Conservation (phyloP, 2,113 vertebrate species). For the Leiothrix lutea region DNA sequence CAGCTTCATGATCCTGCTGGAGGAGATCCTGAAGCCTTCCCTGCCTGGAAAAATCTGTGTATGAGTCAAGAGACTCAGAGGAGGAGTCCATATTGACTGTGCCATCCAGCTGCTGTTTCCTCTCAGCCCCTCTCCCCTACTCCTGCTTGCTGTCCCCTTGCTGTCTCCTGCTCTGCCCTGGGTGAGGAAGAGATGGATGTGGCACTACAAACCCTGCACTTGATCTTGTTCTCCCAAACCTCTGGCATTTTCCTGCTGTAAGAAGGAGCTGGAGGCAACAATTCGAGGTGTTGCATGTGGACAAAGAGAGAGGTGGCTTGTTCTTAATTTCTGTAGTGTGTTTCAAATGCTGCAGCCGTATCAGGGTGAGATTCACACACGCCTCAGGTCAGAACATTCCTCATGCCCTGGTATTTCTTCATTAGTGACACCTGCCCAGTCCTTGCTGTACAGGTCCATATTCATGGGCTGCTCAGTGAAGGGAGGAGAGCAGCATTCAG, state of each 20-base stretch:
- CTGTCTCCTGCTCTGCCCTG: neutral
- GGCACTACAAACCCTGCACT: neutral
- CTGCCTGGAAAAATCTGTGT: neutral
- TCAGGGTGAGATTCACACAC: fast-evolving
- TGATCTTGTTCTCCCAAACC: neutral
- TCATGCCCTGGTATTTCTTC: neutral
- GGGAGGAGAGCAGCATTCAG: neutral
- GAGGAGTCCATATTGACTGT: neutral
- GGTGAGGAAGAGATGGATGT: neutral
- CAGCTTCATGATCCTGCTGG: neutral
- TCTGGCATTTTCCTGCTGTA: neutral
- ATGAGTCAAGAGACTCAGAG: neutral
- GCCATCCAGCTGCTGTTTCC: neutral
- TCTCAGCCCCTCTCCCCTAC: neutral
- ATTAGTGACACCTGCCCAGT: neutral
- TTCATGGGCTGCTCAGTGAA: neutral
- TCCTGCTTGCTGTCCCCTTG: neutral
- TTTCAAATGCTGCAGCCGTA: neutral
- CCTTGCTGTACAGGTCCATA: neutral
- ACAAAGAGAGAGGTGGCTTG: neutral
- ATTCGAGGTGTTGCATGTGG: neutral
- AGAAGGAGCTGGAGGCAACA: neutral
- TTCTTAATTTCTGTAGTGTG: neutral
- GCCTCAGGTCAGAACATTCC: fast-evolving
- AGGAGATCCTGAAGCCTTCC: neutral